These are phyloP conservation scores for Hypercompe scribonia DNA, from an alignment of 2,888 invertebrate species.

Conservation along the genomic window DNA sequence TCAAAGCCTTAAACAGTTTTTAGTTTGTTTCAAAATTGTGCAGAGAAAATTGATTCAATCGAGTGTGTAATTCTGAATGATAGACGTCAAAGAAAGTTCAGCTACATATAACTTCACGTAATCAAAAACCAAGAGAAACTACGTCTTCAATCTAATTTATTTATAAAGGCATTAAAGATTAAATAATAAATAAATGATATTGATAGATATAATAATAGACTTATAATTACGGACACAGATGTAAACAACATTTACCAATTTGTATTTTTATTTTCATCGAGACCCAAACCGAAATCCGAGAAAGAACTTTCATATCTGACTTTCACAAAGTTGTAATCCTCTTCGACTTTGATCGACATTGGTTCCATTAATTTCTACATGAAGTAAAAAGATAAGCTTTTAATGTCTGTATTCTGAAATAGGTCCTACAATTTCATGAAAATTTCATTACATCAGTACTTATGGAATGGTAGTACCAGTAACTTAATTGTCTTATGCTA, in stretches of 20 bases:
- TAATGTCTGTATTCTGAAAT: slow-evolving; percentile 37
- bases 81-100: not conserved
- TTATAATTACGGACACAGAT: not conserved
- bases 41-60: too few species aligned
- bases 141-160: too few species aligned
- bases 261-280: slow-evolving; percentile 27
- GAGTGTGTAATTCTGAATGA: too few species aligned
- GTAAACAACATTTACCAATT: not conserved
- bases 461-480: too few species aligned
- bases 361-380: slow-evolving; percentile 52
- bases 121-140: too few species aligned
- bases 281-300: slow-evolving; percentile 33
- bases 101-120: too few species aligned
- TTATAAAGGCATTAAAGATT: too few species aligned
- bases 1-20: too few species aligned
- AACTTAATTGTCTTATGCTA: not conserved
- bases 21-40: too few species aligned
- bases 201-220: too few species aligned
- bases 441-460: not conserved
- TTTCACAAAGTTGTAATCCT: slow-evolving; percentile 53
- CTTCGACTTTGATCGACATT: slow-evolving; percentile 47
- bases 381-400: slow-evolving; percentile 50
- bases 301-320: slow-evolving; percentile 47
- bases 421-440: not conserved
- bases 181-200: too few species aligned